Evolutionary conservation across 2,113 vertebrate species (phyloP).

Genomic region (Motacilla alba): DNA sequence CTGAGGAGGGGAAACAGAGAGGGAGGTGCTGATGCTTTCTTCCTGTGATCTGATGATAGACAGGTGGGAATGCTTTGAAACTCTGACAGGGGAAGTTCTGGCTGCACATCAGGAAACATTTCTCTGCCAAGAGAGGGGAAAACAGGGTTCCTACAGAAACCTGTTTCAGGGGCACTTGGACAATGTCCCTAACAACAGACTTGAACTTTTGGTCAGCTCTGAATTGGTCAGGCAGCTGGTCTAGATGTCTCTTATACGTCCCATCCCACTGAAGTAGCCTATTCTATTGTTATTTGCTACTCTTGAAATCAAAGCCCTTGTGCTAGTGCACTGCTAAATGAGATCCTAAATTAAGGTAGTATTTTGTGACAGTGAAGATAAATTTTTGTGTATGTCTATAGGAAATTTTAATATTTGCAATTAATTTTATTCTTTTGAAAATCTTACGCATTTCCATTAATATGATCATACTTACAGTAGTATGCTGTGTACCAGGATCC

Average conservation of each 20-base stretch:
- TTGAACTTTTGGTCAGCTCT: not conserved
- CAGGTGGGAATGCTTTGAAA: not conserved
- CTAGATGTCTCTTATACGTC: not conserved
- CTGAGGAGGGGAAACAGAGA: not conserved
- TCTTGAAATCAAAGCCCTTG: not conserved
- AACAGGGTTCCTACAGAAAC: not conserved
- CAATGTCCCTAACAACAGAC: not conserved
- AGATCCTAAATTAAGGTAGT: not conserved
- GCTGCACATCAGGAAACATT: not conserved
- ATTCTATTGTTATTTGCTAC: not conserved
- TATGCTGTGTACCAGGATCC: not conserved
- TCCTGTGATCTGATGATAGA: rapidly evolving
- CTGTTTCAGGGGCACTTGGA: not conserved
- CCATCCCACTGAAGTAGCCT: not conserved
- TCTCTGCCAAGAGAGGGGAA: not conserved
- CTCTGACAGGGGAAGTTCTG: not conserved
- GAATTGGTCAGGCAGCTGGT: not conserved
- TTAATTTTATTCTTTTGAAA: not conserved
- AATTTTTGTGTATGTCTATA: not conserved
- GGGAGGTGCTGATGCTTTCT: not conserved
- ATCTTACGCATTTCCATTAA: not conserved
- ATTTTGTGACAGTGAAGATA: not conserved
- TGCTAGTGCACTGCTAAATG: not conserved
- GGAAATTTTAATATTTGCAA: not conserved
- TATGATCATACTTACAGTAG: rapidly evolving